Conservation (phyloP, 2,797 vertebrate species). For the Dermochelys coriacea region DNA sequence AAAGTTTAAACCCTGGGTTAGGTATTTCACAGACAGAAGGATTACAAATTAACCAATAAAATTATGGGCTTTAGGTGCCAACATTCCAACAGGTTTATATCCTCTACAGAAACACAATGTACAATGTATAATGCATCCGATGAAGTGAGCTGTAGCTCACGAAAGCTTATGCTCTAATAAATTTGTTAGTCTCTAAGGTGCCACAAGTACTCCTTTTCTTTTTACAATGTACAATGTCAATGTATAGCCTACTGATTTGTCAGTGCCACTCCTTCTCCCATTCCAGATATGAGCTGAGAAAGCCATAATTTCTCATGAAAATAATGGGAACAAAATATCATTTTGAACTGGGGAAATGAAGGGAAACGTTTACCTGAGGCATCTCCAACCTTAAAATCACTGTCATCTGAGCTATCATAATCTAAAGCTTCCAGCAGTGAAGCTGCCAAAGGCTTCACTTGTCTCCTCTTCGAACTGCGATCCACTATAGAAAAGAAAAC, state of each 20-base stretch:
- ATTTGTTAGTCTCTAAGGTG: too few species aligned
- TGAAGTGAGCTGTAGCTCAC: too few species aligned
- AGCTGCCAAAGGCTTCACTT: conserved; percentile 98
- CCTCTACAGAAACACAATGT: neutral
- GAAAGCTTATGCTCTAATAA: too few species aligned
- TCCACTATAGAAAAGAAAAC: conserved; percentile 87
- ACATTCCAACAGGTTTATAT: neutral
- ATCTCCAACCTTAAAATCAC: conserved; percentile 99
- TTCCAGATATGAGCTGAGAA: neutral
- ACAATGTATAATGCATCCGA: too few species aligned
- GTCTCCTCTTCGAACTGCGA: conserved; percentile 95
- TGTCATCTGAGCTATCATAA: conserved; percentile 99
- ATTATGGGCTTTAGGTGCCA: neutral
- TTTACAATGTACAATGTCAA: neutral
- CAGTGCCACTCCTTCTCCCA: neutral
- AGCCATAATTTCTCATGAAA: neutral
- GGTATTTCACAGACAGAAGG: fast-evolving
- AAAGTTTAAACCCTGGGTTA: neutral
- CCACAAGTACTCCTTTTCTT: too few species aligned
- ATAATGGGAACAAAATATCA: neutral
- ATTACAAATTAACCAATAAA: neutral
- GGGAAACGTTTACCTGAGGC: conserved; percentile 90
- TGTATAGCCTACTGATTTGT: neutral
- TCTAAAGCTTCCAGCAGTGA: conserved; percentile 97
- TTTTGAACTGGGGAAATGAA: conserved; percentile 5